These are phyloP conservation scores for Hymenopus coronatus DNA, from an alignment of 2,888 invertebrate genomes.

Conservation along the genomic window DNA sequence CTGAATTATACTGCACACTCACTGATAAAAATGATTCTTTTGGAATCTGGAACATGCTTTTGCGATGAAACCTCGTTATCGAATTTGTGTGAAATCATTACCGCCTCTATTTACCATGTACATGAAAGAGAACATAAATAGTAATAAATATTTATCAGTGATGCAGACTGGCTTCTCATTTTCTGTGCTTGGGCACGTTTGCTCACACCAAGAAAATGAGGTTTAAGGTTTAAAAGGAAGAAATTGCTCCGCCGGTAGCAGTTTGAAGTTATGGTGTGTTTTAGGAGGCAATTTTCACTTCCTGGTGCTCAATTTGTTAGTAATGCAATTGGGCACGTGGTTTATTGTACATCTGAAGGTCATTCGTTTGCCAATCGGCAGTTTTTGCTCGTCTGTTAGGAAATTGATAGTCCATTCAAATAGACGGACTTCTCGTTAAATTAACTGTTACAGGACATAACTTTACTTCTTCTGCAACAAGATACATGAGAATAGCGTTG, in stretches of 20 bases:
- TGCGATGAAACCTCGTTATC: too few species aligned
- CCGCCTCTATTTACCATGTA: too few species aligned
- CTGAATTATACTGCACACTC: too few species aligned
- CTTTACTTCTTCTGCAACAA: not conserved
- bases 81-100: too few species aligned
- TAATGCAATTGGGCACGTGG: not conserved
- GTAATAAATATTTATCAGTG: too few species aligned
- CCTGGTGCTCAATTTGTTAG: not conserved
- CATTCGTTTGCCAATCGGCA: not conserved
- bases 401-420: not conserved
- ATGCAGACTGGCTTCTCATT: too few species aligned
- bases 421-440: not conserved
- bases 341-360: not conserved
- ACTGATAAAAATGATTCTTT: too few species aligned
- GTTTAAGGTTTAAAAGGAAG: not conserved
- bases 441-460: not conserved
- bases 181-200: too few species aligned
- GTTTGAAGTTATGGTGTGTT: not conserved
- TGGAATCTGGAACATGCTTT: too few species aligned
- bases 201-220: too few species aligned
- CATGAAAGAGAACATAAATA: too few species aligned
- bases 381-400: not conserved
- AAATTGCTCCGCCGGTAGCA: not conserved
- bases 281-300: not conserved
- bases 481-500: not conserved